Evolutionary conservation across 2,113 vertebrate genomes (phyloP), one percentile per base, ranked within the genome.

Genomic region (Platysternon megacephalum): DNA sequence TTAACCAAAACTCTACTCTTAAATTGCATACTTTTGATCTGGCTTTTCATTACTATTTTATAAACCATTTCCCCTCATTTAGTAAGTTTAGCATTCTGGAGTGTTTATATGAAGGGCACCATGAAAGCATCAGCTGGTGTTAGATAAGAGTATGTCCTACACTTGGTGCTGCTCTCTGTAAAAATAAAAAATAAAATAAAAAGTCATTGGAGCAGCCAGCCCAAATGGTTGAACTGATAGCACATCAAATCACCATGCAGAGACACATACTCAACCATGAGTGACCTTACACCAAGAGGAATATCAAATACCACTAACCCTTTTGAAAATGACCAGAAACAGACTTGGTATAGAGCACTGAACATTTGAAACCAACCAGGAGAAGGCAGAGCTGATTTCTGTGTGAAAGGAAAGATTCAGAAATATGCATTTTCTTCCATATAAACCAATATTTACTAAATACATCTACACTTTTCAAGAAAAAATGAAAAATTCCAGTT

Each of bases 1-100:
- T 97, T 96, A 98, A 96, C 96, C 92, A 98, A 97, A 97, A 93
- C 68, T 92, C 87, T 74, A 88, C 86, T 94, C 78, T 96, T 89
- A 44, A 91, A 82, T 95, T 97, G 96, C 98, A 96, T 21, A n/a
- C 94, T 96, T 96, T 97, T 42, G 32, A 94, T 96, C 95, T 97
- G 96, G 94, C 86, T 28, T 16, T 98, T 96, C 94, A 89, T 95
- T 97, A 92, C 82, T 95, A 76, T 97, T 97, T 95, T 42, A 1
- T 97, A 96, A 95, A 94, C 95, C 91, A 85, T 97, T 97, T 98
- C 96, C 97, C 93, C 95, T 96, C 97, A 95, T 81, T 94, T 94
- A 91, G 74, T 96, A 98, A 97, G 82, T 48, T 86, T 94, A 98
- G 96, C 92, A 95, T 97, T 98, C 89, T 80, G 86, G 89, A 87